These are phyloP conservation scores for Uloborus plumipes DNA, from an alignment of 2,888 invertebrate species.

Conservation along the genomic window DNA sequence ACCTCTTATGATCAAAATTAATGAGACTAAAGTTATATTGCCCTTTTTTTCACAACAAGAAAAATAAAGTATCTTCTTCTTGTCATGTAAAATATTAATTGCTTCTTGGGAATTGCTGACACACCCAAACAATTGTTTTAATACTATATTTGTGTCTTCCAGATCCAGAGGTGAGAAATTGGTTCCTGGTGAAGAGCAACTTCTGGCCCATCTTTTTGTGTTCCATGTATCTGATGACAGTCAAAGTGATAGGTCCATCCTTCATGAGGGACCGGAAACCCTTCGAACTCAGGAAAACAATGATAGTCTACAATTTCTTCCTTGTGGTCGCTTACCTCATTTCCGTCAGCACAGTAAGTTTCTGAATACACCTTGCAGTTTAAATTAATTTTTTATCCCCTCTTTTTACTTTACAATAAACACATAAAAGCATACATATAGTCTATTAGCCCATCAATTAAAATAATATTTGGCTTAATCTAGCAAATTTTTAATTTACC, in stretches of 20 bases:
- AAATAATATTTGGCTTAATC: no score
- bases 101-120: no score
- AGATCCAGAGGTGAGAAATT: conserved; percentile 91
- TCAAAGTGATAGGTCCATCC: conserved; percentile 84
- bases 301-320: conserved; percentile 88
- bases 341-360: conserved; percentile 88
- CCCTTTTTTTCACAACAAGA: no score
- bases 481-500: no score
- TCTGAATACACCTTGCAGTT: background rate
- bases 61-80: no score
- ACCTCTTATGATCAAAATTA: no score
- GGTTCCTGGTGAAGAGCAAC: conserved; percentile 91
- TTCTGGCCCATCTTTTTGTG: conserved; percentile 87
- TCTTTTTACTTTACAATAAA: no score
- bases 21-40: no score
- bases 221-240: conserved; percentile 85
- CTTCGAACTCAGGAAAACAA: conserved; percentile 82
- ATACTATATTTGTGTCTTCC: background rate
- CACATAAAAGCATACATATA: no score
- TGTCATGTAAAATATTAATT: no score
- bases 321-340: conserved; percentile 91
- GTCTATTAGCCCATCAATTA: no score
- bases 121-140: no score
- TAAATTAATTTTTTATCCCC: background rate
- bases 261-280: conserved; percentile 92